Percentiles rank a stretch among this genome's conserved stretches.
Conservation (phyloP, 2,797 vertebrate genomes). For the Tinamus major region DNA sequence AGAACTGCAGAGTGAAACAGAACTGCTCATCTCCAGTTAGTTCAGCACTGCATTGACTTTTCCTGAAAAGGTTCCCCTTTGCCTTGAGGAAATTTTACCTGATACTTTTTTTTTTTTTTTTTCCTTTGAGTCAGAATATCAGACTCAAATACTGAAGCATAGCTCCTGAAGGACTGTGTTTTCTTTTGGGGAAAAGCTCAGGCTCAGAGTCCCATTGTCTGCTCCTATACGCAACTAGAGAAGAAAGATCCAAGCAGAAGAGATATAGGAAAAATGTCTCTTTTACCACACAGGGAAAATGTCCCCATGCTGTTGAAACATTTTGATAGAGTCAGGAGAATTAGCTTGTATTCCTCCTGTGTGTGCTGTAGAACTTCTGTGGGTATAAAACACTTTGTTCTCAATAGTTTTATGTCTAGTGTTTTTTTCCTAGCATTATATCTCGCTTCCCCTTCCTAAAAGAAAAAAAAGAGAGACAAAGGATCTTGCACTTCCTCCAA, state of each 20-base stretch:
- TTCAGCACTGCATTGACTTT: not conserved
- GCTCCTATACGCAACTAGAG: not conserved
- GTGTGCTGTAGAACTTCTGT: not conserved
- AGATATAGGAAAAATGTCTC: not conserved
- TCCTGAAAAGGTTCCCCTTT: rapidly evolving
- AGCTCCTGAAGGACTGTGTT: not conserved
- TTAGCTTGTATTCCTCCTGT: not conserved
- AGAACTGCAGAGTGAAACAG: not conserved
- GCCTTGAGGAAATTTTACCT: not conserved
- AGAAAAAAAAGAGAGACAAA: not conserved
- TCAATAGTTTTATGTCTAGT: not conserved
- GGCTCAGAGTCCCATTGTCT: not conserved
- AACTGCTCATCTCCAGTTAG: not conserved
- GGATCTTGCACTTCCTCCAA: not conserved
- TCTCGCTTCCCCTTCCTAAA: not conserved
- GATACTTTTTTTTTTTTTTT: not conserved
- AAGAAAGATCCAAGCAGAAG: not conserved
- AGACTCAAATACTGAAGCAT: not conserved
- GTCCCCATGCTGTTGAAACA: not conserved
- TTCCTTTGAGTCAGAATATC: not conserved
- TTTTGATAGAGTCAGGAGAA: not conserved
- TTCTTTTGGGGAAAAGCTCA: rapidly evolving
- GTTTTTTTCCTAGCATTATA: not conserved
- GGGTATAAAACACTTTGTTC: not conserved
- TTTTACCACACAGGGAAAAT: not conserved